Evolutionary conservation across 2,797 vertebrate species (phyloP).

Genomic region (Gambusia yucatana): DNA sequence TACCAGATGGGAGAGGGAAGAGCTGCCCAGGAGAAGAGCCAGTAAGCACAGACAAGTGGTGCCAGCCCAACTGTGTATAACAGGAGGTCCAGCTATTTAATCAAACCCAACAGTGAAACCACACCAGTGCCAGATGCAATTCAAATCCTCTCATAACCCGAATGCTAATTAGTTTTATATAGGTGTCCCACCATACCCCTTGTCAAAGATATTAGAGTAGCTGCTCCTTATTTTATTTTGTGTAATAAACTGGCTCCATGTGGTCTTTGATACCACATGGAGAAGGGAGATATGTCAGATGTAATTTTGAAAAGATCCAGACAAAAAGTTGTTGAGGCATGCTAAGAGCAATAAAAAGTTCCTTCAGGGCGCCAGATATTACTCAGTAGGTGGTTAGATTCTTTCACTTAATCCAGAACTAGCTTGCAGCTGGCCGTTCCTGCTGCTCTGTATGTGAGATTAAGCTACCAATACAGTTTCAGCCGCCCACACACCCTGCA

Average conservation of each 20-base stretch:
- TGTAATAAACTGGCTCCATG: slow-evolving; percentile 32
- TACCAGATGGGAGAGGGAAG: slow-evolving; percentile 81
- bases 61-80: slow-evolving; percentile 84
- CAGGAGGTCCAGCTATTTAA: slow-evolving; percentile 84
- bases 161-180: slow-evolving; percentile 77
- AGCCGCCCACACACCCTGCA: slow-evolving; percentile 15
- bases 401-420: slow-evolving; percentile 45
- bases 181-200: slow-evolving; percentile 64
- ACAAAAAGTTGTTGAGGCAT: not conserved
- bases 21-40: slow-evolving; percentile 78
- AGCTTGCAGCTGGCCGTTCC: slow-evolving; percentile 31
- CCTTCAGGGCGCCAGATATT: slow-evolving; percentile 11
- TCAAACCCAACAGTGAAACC: slow-evolving; percentile 81
- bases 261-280: not conserved
- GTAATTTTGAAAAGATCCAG: not conserved
- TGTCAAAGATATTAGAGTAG: slow-evolving; percentile 56
- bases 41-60: slow-evolving; percentile 76
- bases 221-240: slow-evolving; percentile 40
- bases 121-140: slow-evolving; percentile 83
- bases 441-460: slow-evolving; percentile 39
- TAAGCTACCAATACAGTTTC: slow-evolving; percentile 39
- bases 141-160: slow-evolving; percentile 77
- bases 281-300: slow-evolving; percentile 21
- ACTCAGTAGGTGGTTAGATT: slow-evolving; percentile 16
- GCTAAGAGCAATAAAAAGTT: slow-evolving; percentile 17